A percentile compares a stretch with the other conserved stretches of the same genome.
Evolutionary conservation across 2,888 invertebrate genomes (phyloP).

Genomic region (Apamea epomidion): DNA sequence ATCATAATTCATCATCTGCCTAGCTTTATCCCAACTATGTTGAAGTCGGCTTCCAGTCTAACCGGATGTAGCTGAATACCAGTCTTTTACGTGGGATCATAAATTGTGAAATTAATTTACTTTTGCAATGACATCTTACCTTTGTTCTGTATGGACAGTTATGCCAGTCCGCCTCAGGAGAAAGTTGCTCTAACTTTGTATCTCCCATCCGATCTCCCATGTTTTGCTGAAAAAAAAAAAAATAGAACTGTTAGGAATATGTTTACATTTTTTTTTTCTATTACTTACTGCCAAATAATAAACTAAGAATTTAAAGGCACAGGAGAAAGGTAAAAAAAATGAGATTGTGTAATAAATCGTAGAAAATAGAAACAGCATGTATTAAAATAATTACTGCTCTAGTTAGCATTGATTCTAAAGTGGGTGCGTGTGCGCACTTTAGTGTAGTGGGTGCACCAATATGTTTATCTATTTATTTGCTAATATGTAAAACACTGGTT

Average conservation of each 20-base stretch:
- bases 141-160: slow-evolving; percentile 42
- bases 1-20: neutral
- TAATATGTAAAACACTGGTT: neutral
- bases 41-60: too few species aligned
- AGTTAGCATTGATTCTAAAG: neutral
- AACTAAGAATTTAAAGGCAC: neutral
- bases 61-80: neutral
- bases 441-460: neutral
- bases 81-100: neutral
- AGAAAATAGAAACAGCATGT: neutral
- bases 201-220: slow-evolving; percentile 32
- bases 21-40: neutral
- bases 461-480: neutral
- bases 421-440: neutral
- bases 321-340: neutral
- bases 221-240: slow-evolving; percentile 31
- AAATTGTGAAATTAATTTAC: neutral
- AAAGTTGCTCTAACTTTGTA: neutral
- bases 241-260: neutral
- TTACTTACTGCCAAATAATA: neutral
- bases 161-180: slow-evolving; percentile 38
- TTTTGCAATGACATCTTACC: slow-evolving; percentile 17
- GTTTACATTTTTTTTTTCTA: too few species aligned
- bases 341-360: neutral
- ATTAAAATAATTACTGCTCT: neutral